These are phyloP conservation scores for Oryzias woworae DNA, from an alignment of 2,113 vertebrate genomes.

Conservation along the genomic window DNA sequence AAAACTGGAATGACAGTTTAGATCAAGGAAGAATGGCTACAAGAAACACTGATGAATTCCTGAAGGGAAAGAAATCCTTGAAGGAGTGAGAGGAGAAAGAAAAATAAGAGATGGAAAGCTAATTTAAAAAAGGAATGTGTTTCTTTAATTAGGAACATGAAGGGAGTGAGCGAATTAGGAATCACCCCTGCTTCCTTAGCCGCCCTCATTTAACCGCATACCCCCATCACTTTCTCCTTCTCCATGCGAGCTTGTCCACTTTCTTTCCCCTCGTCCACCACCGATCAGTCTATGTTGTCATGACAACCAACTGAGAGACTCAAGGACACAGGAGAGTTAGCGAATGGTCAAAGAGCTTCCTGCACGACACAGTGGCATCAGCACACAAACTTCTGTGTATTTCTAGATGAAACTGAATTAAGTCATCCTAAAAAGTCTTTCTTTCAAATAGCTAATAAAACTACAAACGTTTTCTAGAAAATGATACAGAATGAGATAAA, in stretches of 20 bases:
- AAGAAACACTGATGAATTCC: slow-evolving; percentile 5
- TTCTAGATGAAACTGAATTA: not conserved
- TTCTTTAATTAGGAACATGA: no score
- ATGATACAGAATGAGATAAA: not conserved
- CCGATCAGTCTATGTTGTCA: slow-evolving; percentile 71
- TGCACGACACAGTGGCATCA: not conserved
- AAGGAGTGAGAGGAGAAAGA: no score
- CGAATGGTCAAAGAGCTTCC: slow-evolving; percentile 14
- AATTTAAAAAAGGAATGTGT: no score
- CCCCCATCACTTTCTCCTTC: not conserved
- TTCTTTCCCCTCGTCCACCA: slow-evolving; percentile 43
- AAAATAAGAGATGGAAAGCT: no score
- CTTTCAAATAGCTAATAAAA: not conserved
- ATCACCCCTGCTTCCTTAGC: no score
- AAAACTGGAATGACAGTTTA: slow-evolving; percentile 23
- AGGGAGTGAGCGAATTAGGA: no score
- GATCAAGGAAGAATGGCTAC: not conserved
- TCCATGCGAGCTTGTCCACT: slow-evolving; percentile 35
- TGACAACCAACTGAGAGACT: slow-evolving; percentile 52
- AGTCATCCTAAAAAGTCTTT: not conserved
- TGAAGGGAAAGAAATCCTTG: not conserved
- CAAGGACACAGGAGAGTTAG: slow-evolving; percentile 36
- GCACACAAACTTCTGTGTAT: not conserved
- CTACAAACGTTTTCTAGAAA: not conserved
- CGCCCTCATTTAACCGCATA: no score